Percentiles rank a stretch among this genome's conserved stretches.
Conservation (phyloP, 1,140 invertebrate species). For the Bombus affinis region DNA sequence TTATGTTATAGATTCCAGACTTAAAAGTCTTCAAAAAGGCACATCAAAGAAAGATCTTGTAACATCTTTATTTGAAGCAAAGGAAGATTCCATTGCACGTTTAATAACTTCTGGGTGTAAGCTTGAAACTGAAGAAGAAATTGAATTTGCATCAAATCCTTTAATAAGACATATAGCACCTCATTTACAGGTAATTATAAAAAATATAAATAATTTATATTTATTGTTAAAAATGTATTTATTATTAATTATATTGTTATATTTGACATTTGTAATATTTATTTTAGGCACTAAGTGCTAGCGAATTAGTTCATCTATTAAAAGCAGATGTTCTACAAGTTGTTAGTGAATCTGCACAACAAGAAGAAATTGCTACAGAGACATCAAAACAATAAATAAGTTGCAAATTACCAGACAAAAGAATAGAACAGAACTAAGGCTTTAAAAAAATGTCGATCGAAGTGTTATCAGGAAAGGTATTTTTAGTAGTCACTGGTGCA, state of each 20-base stretch:
- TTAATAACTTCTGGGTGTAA: constrained; percentile 76
- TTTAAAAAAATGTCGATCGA: constrained; percentile 52
- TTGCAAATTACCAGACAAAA: background rate
- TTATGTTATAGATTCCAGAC: constrained; percentile 71
- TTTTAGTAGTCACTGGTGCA: constrained; percentile 90
- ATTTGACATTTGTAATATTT: background rate
- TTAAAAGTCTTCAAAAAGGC: constrained; percentile 75
- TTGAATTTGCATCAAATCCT: constrained; percentile 77
- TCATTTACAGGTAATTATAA: constrained; percentile 74
- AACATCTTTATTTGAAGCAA: constrained; percentile 77
- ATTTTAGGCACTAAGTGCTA: constrained; percentile 80
- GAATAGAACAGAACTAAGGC: constrained; percentile 23
- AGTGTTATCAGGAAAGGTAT: constrained; percentile 81
- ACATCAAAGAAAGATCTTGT: constrained; percentile 79
- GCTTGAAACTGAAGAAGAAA: constrained; percentile 75
- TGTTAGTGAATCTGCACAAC: constrained; percentile 56
- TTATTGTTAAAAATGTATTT: background rate
- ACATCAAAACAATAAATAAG: constrained; percentile 58
- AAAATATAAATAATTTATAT: background rate
- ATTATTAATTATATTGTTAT: background rate
- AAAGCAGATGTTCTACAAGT: constrained; percentile 81
- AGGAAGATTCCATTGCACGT: constrained; percentile 80
- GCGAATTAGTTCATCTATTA: constrained; percentile 83
- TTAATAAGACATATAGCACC: constrained; percentile 81
- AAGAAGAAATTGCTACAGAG: constrained; percentile 53